These are phyloP conservation scores for Drosophila obscura DNA, from an alignment of 1,140 invertebrate species.

Conservation along the genomic window DNA sequence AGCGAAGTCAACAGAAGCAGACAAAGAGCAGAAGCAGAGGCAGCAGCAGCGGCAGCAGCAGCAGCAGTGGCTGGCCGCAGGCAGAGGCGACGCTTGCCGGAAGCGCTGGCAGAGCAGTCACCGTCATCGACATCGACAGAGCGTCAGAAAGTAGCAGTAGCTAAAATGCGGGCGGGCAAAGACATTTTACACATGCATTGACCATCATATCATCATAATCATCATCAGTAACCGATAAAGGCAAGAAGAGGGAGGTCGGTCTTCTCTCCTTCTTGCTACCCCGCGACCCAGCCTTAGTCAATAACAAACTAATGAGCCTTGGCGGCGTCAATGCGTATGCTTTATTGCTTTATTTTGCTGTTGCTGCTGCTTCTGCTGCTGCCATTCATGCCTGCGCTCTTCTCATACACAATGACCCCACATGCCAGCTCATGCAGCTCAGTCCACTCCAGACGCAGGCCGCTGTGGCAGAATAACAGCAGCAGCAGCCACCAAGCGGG, in stretches of 20 bases:
- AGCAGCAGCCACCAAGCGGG: slow-evolving; percentile 18
- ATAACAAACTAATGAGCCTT: slow-evolving; percentile 81
- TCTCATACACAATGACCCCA: slow-evolving; percentile 71
- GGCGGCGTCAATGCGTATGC: slow-evolving; percentile 62
- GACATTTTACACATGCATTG: slow-evolving; percentile 44
- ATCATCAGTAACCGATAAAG: slow-evolving; percentile 73
- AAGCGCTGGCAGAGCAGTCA: slow-evolving; percentile 35
- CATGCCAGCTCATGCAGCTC: slow-evolving; percentile 54
- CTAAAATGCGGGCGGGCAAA: slow-evolving; percentile 71
- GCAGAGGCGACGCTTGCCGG: slow-evolving; percentile 42
- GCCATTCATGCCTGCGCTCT: slow-evolving; percentile 65
- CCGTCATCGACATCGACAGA: not conserved
- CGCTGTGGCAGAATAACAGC: slow-evolving; percentile 30
- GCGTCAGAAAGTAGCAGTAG: slow-evolving; percentile 39
- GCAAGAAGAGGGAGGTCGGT: slow-evolving; percentile 58
- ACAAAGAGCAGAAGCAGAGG: slow-evolving; percentile 31
- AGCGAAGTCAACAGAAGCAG: slow-evolving; percentile 5
- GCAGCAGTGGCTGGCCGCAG: slow-evolving; percentile 5
- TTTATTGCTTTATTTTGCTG: slow-evolving; percentile 75
- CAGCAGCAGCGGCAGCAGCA: slow-evolving; percentile 8
- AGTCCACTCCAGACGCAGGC: no score
- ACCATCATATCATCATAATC: slow-evolving; percentile 59
- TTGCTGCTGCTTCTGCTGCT: slow-evolving; percentile 33
- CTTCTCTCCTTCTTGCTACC: slow-evolving; percentile 28
- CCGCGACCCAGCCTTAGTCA: slow-evolving; percentile 62